phyloP scores from a whole-genome alignment of 2,113 vertebrate species.

The Regulus satrapa region DNA sequence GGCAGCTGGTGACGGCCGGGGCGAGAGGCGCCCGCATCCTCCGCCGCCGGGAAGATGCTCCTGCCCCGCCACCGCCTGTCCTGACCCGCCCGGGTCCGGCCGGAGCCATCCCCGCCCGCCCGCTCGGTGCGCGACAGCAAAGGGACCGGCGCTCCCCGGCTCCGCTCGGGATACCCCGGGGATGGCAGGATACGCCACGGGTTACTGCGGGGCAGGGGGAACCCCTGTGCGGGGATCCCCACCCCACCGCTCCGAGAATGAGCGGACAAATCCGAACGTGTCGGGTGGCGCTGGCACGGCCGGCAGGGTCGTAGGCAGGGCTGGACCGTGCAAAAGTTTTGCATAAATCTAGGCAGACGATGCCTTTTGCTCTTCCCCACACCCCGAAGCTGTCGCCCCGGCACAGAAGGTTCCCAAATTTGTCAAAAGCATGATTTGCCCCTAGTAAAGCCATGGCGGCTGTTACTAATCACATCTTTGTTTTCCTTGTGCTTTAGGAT shows the following conservation, averaged over 20 bases:
- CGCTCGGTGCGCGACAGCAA: too few relatives aligned
- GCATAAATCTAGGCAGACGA: background rate
- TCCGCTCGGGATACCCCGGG: accelerated
- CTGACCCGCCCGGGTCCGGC: background rate
- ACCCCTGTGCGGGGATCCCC: background rate
- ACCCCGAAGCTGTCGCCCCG: too few relatives aligned
- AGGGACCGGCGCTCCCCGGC: background rate
- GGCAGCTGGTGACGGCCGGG: background rate
- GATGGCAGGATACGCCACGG: background rate
- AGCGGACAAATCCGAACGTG: accelerated
- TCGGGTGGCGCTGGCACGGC: too few relatives aligned
- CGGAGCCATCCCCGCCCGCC: background rate
- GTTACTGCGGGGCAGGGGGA: too few relatives aligned
- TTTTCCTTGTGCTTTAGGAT: background rate
- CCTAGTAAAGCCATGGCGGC: background rate
- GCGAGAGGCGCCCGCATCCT: accelerated
- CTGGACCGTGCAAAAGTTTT: background rate
- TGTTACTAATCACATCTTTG: background rate
- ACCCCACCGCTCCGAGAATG: background rate
- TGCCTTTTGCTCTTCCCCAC: background rate
- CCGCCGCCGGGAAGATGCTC: background rate
- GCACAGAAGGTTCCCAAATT: background rate
- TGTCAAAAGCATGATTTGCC: background rate
- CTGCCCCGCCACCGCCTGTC: too few relatives aligned
- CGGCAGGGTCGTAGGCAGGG: background rate